Evolutionary conservation across 1,140 invertebrate genomes (phyloP), one percentile per base, ranked within the genome.

Genomic region (Neodiprion pinetum): DNA sequence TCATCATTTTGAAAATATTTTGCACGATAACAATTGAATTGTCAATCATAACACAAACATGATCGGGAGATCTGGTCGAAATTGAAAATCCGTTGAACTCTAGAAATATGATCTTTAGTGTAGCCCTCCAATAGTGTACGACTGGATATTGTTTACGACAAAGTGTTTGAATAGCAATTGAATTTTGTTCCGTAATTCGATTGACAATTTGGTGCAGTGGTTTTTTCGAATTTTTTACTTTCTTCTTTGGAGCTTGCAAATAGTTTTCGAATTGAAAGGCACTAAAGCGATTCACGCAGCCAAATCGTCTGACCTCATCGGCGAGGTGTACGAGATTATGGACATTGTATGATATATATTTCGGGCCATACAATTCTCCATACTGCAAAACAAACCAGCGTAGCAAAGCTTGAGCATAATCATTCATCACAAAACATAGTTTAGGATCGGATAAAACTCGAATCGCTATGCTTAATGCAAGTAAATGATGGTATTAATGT

Each of bases 391-490:
- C 73, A 21, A 77, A 77, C 70, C 50, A 69, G 17, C 23, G 68
- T 69, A 74, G 61, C 17, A 72, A 71, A 40, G 69, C 65, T 48
- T 71, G 12, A 65, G 77, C 72, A 72, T 76, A 70, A 23, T 65
- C 70, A 72, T 74, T 73, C 14, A 28, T 12, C 21, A 48, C 47
- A 11, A 67, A 47, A 66, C 83, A 85, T n/a, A 80, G 79, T 14
- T 74, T 12, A 65, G 65, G 14, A 67, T 73, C 49, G 47, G 50
- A 67, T 66, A 76, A 48, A 68, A 74, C 74, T 50, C 65, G 53
- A 8, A 61, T 40, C 9, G 72, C 75, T 67, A 68, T 50, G 53
- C 70, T 73, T 17, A 76, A 71, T 66, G 70, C 40, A 12, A 76
- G 65, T 14, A 76, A 70, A 17, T 73, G 69, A 21, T 61, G 40